phyloP scores from a whole-genome alignment of 2,797 vertebrate genomes.

The Microctenopoma stevenorrisi region DNA sequence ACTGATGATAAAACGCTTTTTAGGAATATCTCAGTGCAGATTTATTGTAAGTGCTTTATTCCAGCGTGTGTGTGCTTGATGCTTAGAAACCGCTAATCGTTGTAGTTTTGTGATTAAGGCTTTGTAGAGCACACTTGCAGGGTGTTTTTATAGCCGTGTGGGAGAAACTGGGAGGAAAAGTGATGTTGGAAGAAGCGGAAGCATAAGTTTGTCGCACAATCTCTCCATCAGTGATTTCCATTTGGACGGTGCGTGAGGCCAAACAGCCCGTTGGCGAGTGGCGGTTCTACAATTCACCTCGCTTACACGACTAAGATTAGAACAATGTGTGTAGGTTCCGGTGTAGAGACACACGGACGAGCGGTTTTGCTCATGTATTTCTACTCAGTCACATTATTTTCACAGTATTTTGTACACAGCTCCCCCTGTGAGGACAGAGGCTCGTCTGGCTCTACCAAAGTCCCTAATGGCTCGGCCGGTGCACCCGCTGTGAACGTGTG shows the following conservation, averaged over 20 bases:
- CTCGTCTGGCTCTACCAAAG: slow-evolving; percentile 44
- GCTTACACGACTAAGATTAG: slow-evolving; percentile 62
- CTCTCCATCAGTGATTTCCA: slow-evolving; percentile 28
- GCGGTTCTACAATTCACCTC: slow-evolving; percentile 65
- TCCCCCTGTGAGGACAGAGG: slow-evolving; percentile 40
- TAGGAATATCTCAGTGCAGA: background rate
- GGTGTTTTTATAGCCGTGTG: slow-evolving; percentile 1
- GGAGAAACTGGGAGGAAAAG: background rate
- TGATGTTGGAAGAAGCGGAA: background rate
- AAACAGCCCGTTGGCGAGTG: slow-evolving; percentile 40
- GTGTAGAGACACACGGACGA: background rate
- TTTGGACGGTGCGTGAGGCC: slow-evolving; percentile 26
- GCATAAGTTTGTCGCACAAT: background rate
- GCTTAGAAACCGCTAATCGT: background rate
- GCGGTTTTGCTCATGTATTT: background rate
- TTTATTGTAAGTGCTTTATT: background rate
- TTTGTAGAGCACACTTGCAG: slow-evolving; percentile 1
- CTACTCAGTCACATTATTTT: slow-evolving; percentile 1
- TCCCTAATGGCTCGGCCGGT: slow-evolving; percentile 66
- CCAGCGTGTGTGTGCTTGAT: too few species aligned
- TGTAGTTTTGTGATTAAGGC: slow-evolving; percentile 1
- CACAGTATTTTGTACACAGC: slow-evolving; percentile 40
- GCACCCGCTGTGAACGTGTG: slow-evolving; percentile 63
- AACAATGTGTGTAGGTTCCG: slow-evolving; percentile 30
- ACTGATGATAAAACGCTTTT: slow-evolving; percentile 3